Base-by-base conservation (phyloP, 2,888 invertebrate genomes). In the Lepidocyrtinus sp. region DNA sequence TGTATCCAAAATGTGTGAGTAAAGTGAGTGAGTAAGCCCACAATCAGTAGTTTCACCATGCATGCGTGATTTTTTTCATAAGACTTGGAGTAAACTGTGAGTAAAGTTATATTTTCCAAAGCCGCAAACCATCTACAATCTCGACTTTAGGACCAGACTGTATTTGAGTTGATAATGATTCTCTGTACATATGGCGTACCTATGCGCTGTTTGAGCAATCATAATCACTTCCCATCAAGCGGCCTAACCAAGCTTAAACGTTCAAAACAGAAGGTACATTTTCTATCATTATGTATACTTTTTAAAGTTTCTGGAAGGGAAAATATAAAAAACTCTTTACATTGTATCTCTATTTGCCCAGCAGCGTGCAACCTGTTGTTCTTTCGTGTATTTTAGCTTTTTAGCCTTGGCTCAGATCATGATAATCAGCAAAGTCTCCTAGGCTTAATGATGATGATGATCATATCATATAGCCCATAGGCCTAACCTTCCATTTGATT, bases 271-370 rank as follows among this genome's bases (percentile, higher is more conserved):
- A 70, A 63, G 62, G 69, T 50, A 46, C 55, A 69, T 75, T 68
- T 75, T 46, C 46, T 75, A 70, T 75, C 75, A 75, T 75, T 70
- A 75, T 12, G 36, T 36, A 7, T 12, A 12, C 12, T 75, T n/a
- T n/a, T n/a, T n/a, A n/a, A n/a, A n/a, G n/a, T n/a, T n/a, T n/a
- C 69, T 69, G 46, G 21, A 64, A 75, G 68, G 59, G 75, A 75
- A 75, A 75, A 75, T 67, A 74, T 65, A 74, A 67, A 75, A 65
- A 75, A 67, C 61, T 65, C 74, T 59, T n/a, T n/a, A n/a, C n/a
- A n/a, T n/a, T n/a, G n/a, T n/a, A n/a, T n/a, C n/a, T n/a, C n/a
- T 75, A 75, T 61, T 67, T 65, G 59, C 67, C 68, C 22, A 61
- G 61, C 68, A 68, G 64, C 65, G 36, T 7, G 36, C 72, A 72